These are phyloP conservation scores for Casuarius casuarius DNA, from an alignment of 2,113 vertebrate genomes.

Conservation along the genomic window DNA sequence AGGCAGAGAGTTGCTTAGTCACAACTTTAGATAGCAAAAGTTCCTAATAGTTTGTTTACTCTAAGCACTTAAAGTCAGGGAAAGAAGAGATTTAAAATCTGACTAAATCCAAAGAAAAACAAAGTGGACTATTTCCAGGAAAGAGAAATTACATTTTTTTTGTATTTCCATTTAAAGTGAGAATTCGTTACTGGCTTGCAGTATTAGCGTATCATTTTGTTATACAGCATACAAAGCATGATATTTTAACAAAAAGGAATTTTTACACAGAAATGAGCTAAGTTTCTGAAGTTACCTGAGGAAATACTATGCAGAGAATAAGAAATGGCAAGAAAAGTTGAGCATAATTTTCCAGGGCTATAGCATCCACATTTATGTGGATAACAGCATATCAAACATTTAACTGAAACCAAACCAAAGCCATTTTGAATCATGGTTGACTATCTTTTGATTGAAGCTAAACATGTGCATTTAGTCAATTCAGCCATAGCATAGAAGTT, in stretches of 20 bases:
- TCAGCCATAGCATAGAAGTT: background rate
- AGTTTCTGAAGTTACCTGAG: background rate
- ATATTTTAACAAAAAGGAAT: background rate
- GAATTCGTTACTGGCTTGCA: background rate
- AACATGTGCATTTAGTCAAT: accelerated
- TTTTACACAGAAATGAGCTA: background rate
- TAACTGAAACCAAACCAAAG: background rate
- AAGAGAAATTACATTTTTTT: background rate
- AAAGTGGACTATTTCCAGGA: background rate
- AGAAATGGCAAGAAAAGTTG: background rate
- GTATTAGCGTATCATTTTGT: background rate
- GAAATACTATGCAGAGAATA: background rate
- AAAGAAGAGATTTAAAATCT: background rate
- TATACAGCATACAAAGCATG: background rate
- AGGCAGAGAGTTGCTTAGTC: background rate
- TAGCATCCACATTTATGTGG: background rate
- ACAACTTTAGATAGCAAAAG: background rate
- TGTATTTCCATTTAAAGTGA: background rate
- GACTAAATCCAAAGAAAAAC: background rate
- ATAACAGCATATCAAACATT: background rate
- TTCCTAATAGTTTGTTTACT: background rate
- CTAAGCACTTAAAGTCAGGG: background rate
- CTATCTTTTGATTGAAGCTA: background rate
- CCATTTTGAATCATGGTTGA: background rate
- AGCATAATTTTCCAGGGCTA: background rate